A percentile compares a stretch with the other conserved stretches of the same genome.
Conservation (phyloP, 2,888 invertebrate genomes). For the Pristionchus entomophagus region DNA sequence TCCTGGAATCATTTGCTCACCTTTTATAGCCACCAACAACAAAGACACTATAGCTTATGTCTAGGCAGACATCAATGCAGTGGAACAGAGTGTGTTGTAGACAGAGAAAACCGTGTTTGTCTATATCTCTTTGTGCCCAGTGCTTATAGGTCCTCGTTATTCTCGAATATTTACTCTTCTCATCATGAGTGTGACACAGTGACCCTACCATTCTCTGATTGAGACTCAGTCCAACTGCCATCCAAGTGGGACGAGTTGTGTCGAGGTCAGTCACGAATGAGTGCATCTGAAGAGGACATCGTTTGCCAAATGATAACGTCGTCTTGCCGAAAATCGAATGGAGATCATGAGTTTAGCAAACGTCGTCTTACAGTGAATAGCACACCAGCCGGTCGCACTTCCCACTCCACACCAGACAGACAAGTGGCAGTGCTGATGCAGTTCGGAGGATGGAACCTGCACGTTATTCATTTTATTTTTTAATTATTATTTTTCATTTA, state of each 20-base stretch:
- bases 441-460: slow-evolving; percentile 58
- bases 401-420: slow-evolving; percentile 64
- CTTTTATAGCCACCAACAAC: no score
- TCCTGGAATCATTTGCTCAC: slow-evolving; percentile 55
- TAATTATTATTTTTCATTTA: not conserved
- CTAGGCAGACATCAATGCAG: no score
- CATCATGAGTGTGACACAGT: no score
- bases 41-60: no score
- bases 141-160: no score
- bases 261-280: slow-evolving; percentile 57
- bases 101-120: no score
- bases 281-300: slow-evolving; percentile 53
- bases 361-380: slow-evolving; percentile 54
- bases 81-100: no score
- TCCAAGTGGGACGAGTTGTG: slow-evolving; percentile 59
- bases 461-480: no score
- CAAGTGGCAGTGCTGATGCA: slow-evolving; percentile 53
- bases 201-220: slow-evolving; percentile 64
- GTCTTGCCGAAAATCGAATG: not conserved
- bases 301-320: not conserved
- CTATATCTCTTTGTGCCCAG: no score
- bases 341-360: not conserved
- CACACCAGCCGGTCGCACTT: slow-evolving; percentile 60
- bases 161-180: no score
- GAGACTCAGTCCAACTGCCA: slow-evolving; percentile 63